A percentile compares a stretch with the other conserved stretches of the same genome.
Evolutionary conservation across 1,140 invertebrate genomes (phyloP).

Genomic region (Octopus sinensis): DNA sequence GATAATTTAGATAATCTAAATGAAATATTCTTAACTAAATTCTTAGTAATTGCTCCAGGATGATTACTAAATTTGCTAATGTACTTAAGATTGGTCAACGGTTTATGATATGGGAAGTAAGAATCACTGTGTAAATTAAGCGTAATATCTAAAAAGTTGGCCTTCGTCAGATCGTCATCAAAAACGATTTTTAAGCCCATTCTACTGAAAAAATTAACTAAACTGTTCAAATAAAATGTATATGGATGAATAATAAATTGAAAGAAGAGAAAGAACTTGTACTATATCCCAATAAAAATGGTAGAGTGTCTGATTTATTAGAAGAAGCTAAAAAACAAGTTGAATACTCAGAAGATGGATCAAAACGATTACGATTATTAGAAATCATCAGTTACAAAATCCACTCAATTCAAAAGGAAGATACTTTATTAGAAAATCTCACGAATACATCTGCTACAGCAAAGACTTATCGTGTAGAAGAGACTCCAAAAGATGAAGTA

Average conservation of each 20-base stretch:
- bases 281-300: constrained; percentile 90
- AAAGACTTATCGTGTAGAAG: constrained; percentile 82
- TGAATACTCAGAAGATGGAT: constrained; percentile 68
- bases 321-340: constrained; percentile 92
- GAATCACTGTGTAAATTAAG: too few species aligned
- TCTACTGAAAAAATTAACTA: too few species aligned
- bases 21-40: too few species aligned
- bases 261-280: constrained; percentile 94
- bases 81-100: too few species aligned
- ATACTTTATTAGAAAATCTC: constrained; percentile 66
- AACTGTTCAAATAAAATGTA: constrained; percentile 79
- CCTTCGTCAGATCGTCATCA: too few species aligned
- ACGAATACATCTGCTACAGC: constrained; percentile 62
- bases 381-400: constrained; percentile 62
- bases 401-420: constrained; percentile 63
- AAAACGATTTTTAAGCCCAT: too few species aligned
- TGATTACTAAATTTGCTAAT: too few species aligned
- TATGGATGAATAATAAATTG: constrained; percentile 60
- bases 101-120: too few species aligned
- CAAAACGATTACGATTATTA: constrained; percentile 73
- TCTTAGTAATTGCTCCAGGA: too few species aligned
- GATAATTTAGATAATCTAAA: too few species aligned
- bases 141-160: too few species aligned
- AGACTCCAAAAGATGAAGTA: constrained; percentile 87
- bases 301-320: constrained; percentile 82